These are phyloP conservation scores for Thunnus thynnus DNA, from an alignment of 2,113 vertebrate genomes.

Conservation along the genomic window DNA sequence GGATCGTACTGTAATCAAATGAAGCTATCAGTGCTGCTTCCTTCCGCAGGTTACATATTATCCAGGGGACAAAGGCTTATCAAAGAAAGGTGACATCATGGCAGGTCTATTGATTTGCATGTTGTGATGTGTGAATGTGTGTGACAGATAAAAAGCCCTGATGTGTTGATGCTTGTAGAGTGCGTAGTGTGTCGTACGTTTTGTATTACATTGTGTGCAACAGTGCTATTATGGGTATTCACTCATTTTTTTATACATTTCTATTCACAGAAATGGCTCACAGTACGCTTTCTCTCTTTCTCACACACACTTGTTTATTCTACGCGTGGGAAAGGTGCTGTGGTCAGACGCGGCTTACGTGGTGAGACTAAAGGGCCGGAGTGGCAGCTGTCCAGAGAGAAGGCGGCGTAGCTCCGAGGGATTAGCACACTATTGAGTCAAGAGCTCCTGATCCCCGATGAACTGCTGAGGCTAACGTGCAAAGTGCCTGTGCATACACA, in stretches of 20 bases:
- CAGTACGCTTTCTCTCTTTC: not conserved
- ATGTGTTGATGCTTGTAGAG: not conserved
- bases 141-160: not conserved
- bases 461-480: not conserved
- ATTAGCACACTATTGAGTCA: constrained; percentile 67
- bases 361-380: constrained; percentile 46
- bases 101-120: constrained; percentile 53
- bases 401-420: constrained; percentile 37
- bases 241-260: constrained; percentile 9
- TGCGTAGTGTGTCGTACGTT: not conserved
- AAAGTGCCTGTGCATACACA: constrained; percentile 9
- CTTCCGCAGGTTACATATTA: constrained; percentile 27
- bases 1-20: constrained; percentile 25
- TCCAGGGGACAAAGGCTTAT: constrained; percentile 2
- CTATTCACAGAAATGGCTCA: constrained; percentile 5
- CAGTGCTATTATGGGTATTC: not conserved
- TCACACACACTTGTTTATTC: constrained; percentile 26
- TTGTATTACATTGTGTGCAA: constrained; percentile 25
- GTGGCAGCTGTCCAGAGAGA: constrained; percentile 62
- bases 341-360: constrained; percentile 34
- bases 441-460: constrained; percentile 50
- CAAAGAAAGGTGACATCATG: constrained; percentile 10
- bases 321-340: constrained; percentile 56
- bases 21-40: constrained; percentile 3
- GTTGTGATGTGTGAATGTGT: not conserved